Evolutionary conservation across 2,888 invertebrate species (phyloP).

Genomic region (Caenorhabditis japonica): DNA sequence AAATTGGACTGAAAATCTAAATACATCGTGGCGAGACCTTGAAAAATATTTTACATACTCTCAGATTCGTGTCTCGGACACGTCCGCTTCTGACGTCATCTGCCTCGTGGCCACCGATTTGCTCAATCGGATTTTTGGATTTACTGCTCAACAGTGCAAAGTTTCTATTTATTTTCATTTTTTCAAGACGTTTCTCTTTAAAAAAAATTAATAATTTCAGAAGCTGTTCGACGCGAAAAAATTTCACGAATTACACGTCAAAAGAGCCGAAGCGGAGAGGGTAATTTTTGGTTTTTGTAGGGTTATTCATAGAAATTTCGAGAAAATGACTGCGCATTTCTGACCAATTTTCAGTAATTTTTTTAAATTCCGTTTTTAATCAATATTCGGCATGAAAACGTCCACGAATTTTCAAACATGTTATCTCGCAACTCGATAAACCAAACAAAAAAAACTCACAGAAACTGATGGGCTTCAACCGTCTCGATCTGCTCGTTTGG

Average conservation of each 20-base stretch:
- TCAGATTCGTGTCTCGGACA: conserved; percentile 39
- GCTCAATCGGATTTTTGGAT: conserved; percentile 43
- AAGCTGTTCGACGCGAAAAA: conserved; percentile 7
- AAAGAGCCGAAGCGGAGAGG: conserved; percentile 24
- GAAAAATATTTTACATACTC: not conserved
- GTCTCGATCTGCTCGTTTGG: conserved; percentile 41
- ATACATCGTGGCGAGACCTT: no score
- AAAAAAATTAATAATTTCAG: not conserved
- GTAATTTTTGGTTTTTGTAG: conserved; percentile 2
- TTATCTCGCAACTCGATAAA: no score
- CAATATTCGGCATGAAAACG: no score
- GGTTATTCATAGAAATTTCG: no score
- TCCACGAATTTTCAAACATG: no score
- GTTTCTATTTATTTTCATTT: no score
- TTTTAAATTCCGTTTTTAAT: not conserved
- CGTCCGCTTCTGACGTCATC: not conserved
- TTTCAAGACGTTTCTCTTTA: no score
- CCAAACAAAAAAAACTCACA: conserved; percentile 16
- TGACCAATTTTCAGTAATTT: no score
- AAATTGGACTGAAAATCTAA: no score
- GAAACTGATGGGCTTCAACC: conserved; percentile 30
- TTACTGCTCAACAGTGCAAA: conserved; percentile 44
- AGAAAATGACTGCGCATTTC: no score
- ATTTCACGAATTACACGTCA: conserved; percentile 6
- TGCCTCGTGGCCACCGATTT: conserved; percentile 38